phyloP scores from a whole-genome alignment of 2,797 vertebrate species.

The Chelidonichthys spinosus region DNA sequence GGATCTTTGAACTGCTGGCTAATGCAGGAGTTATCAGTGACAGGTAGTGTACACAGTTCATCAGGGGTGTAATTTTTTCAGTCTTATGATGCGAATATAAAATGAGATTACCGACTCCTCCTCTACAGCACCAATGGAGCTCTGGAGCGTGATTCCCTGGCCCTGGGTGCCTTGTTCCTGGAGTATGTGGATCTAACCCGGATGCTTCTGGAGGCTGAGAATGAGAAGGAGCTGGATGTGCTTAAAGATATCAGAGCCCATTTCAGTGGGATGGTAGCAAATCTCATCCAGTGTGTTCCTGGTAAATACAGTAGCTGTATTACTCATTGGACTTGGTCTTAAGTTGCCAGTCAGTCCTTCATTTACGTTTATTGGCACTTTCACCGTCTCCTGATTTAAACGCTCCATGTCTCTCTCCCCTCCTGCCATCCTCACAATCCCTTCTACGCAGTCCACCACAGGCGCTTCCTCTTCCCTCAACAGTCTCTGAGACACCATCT shows the following conservation, averaged over 20 bases:
- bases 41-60: slow-evolving; percentile 84
- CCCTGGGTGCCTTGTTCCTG: slow-evolving; percentile 95
- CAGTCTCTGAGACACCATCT: slow-evolving; percentile 98
- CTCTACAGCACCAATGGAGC: slow-evolving; percentile 93
- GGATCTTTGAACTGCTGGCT: slow-evolving; percentile 97
- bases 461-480: slow-evolving; percentile 97
- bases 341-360: neutral
- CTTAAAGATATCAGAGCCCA: slow-evolving; percentile 98
- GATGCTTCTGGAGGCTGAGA: slow-evolving; percentile 98
- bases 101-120: neutral
- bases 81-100: neutral
- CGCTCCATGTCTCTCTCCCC: neutral
- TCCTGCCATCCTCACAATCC: neutral
- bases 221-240: slow-evolving; percentile 98
- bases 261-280: slow-evolving; percentile 99
- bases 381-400: slow-evolving; percentile 4
- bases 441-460: slow-evolving; percentile 91
- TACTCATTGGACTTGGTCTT: neutral
- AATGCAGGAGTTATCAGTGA: slow-evolving; percentile 99
- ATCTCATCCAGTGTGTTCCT: slow-evolving; percentile 98
- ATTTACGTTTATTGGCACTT: neutral
- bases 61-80: neutral
- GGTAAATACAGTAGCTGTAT: slow-evolving; percentile 79
- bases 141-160: slow-evolving; percentile 94
- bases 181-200: slow-evolving; percentile 98